Conservation (phyloP, 53 echinoderm and acorn worm species). For the Hippasteria phrygiana region DNA sequence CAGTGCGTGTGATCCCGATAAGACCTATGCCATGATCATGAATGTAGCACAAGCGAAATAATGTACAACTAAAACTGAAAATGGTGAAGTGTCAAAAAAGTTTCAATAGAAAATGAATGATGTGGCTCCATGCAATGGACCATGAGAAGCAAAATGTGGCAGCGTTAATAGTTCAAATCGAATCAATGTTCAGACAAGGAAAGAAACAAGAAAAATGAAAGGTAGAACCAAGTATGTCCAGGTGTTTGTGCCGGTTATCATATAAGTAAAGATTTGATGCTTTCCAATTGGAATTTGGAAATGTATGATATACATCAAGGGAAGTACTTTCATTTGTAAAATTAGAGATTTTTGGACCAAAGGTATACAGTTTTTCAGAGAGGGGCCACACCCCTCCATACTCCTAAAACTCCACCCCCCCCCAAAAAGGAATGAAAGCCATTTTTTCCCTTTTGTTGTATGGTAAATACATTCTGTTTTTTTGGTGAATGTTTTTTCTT, state of each 20-base stretch:
- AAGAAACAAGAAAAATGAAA: background rate
- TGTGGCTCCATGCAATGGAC: slow-evolving; percentile 41
- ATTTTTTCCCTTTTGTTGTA: too few species aligned
- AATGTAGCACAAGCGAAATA: slow-evolving; percentile 4
- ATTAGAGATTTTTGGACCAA: too few species aligned
- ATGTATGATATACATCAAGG: too few species aligned
- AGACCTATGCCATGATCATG: slow-evolving; percentile 10
- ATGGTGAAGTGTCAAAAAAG: background rate
- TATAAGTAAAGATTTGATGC: background rate
- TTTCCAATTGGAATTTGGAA: background rate
- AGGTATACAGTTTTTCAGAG: too few species aligned
- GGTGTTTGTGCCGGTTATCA: background rate
- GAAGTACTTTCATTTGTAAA: too few species aligned
- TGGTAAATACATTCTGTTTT: too few species aligned
- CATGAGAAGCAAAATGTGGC: slow-evolving; percentile 1
- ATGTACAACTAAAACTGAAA: slow-evolving; percentile 8
- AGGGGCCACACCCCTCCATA: too few species aligned
- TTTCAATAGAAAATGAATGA: slow-evolving; percentile 16
- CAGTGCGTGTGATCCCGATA: background rate
- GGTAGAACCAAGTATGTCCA: background rate
- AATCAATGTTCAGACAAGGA: background rate
- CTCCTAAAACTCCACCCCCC: too few species aligned
- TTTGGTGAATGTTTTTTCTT: too few species aligned
- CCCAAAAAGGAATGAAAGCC: too few species aligned
- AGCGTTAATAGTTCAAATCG: background rate